Evolutionary conservation across 2,113 vertebrate species (phyloP).

Genomic region (Turdus rufiventris): DNA sequence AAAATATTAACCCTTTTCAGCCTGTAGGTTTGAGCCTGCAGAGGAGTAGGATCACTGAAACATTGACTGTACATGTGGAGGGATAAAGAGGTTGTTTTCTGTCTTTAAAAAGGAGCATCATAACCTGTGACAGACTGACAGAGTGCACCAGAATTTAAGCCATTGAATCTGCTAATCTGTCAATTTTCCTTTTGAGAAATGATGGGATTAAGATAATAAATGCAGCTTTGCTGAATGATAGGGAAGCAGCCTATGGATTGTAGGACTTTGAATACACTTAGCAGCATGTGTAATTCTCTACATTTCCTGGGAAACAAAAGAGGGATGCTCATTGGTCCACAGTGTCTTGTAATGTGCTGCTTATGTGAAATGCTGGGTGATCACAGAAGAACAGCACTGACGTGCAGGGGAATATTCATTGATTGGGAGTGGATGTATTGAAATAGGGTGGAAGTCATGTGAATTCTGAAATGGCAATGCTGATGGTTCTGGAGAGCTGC

Average conservation of each 20-base stretch:
- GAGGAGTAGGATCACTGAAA: background rate
- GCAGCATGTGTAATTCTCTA: background rate
- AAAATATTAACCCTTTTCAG: background rate
- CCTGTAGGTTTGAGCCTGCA: background rate
- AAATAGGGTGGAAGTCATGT: background rate
- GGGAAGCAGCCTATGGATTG: background rate
- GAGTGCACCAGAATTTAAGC: background rate
- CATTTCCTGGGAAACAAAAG: background rate
- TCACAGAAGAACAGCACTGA: background rate
- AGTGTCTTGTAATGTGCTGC: background rate
- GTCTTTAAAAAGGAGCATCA: background rate
- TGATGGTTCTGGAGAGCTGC: background rate
- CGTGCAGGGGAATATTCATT: background rate
- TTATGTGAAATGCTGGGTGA: background rate
- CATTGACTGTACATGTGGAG: background rate
- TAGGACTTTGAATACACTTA: background rate
- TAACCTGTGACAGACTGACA: background rate
- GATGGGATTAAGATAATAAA: background rate
- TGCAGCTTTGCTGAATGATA: background rate
- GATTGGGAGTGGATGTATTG: background rate
- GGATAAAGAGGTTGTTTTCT: background rate
- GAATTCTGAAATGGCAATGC: background rate
- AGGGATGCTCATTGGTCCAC: background rate
- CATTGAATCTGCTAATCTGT: background rate
- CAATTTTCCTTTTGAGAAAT: background rate